Evolutionary conservation across 2,113 vertebrate species (phyloP), one percentile per base, ranked within the genome.

Genomic region (Thalassoma bifasciatum): DNA sequence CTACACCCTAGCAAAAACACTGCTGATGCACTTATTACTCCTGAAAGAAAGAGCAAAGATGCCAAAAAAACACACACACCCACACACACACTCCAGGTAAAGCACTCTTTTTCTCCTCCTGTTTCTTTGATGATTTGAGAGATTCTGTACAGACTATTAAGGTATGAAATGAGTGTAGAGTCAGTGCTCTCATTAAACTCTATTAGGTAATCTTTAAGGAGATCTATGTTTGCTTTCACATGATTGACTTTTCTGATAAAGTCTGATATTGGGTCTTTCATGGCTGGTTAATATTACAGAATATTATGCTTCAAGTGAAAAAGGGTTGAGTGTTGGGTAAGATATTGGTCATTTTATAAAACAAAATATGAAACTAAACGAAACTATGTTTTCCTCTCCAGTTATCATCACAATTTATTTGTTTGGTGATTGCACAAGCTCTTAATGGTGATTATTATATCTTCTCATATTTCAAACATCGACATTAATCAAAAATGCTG

Each of bases 11-110:
- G 52, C 44, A 67, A 19, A 66, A 64, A 26, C 4, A 38, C 24
- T 11, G 16, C n/a, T 21, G 21, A 10, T 22, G 36, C 50, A 53
- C 59, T 63, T 71, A 52, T 63, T 64, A 54, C 34, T 16, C 19
- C 59, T 26, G 22, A 36, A n/a, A 59, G 26, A 23, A 40, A 72
- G 57, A 66, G 22, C 44, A 80, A 23, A 19, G 70, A 53, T 50
- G 70, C 70, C 68, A 59, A 26, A 11, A 24, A 24, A n/a, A 40
- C 24, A n/a, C n/a, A 12, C 9, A 49, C 54, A 73, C n/a, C 19
- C 30, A 42, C 22, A 23, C 6, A 10, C 24, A 46, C 59, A 53
- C 24, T 21, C 12, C 49, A 36, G 46, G 60, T 50, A 23, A 42
- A 36, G 22, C 11, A 24, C 5, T 26, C 30, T 21, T 38, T 54